These are phyloP conservation scores for Nymphalis urticae DNA, from an alignment of 2,888 invertebrate species.

Conservation along the genomic window DNA sequence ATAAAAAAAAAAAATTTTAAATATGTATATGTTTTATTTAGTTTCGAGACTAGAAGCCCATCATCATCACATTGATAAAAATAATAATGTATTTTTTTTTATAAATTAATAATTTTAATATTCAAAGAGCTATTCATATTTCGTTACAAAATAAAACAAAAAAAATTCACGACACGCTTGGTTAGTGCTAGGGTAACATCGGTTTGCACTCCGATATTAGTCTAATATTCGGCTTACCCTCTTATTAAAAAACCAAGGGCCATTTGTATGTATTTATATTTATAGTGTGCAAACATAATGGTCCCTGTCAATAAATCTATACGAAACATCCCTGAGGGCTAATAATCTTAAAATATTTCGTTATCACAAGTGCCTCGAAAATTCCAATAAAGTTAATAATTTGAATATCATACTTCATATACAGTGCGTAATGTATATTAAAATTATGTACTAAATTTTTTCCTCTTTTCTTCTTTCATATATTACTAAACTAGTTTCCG, in stretches of 20 bases:
- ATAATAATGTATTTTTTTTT: too few species aligned
- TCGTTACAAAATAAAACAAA: not conserved
- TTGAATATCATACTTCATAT: too few species aligned
- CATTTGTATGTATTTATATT: slow-evolving; percentile 79
- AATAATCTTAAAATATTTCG: slow-evolving; percentile 74
- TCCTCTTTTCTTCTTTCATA: too few species aligned
- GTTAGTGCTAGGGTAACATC: slow-evolving; percentile 70
- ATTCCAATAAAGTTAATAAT: slow-evolving; percentile 19
- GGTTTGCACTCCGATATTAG: slow-evolving; percentile 80
- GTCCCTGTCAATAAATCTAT: slow-evolving; percentile 63
- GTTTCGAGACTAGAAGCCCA: too few species aligned
- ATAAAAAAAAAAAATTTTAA: too few species aligned
- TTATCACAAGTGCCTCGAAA: slow-evolving; percentile 30
- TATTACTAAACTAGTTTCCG: too few species aligned
- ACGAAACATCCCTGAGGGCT: slow-evolving; percentile 65
- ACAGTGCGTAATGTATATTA: too few species aligned
- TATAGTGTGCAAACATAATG: slow-evolving; percentile 48
- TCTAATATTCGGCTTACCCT: slow-evolving; percentile 78
- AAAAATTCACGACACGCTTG: slow-evolving; percentile 58
- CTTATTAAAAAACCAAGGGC: slow-evolving; percentile 79
- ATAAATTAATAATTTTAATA: not conserved
- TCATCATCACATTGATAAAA: too few species aligned
- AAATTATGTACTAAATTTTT: too few species aligned
- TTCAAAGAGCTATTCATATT: slow-evolving; percentile 17
- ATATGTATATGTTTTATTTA: too few species aligned